Evolutionary conservation across 2,888 invertebrate species (phyloP).

Genomic region (Rhogogaster chlorosoma): DNA sequence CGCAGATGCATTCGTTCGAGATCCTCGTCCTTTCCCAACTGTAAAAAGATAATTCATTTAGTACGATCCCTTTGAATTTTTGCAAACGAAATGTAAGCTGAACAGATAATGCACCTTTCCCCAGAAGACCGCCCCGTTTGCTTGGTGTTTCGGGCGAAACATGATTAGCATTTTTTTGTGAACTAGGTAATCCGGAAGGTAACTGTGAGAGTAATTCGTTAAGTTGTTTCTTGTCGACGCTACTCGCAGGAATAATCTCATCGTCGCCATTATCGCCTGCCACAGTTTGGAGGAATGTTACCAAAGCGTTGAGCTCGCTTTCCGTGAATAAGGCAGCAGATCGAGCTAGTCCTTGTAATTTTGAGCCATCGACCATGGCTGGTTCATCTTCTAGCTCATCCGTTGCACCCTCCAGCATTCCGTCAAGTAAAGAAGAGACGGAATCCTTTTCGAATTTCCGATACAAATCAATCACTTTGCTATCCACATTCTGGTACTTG

Average conservation of each 20-base stretch:
- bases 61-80: slow-evolving; percentile 12
- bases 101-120: slow-evolving; percentile 73
- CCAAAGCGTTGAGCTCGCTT: slow-evolving; percentile 83
- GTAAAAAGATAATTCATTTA: slow-evolving; percentile 12
- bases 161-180: slow-evolving; percentile 59
- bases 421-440: slow-evolving; percentile 88
- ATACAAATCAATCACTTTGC: slow-evolving; percentile 88
- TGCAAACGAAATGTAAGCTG: neutral
- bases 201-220: slow-evolving; percentile 78
- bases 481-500: slow-evolving; percentile 90
- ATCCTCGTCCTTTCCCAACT: slow-evolving; percentile 68
- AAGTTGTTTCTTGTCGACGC: slow-evolving; percentile 78
- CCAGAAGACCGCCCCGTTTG: slow-evolving; percentile 73
- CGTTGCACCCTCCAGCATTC: slow-evolving; percentile 80
- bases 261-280: slow-evolving; percentile 72
- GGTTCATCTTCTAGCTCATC: slow-evolving; percentile 78
- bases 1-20: slow-evolving; percentile 65
- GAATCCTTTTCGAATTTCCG: slow-evolving; percentile 89
- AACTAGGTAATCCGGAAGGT: slow-evolving; percentile 69
- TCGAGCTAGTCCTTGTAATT: slow-evolving; percentile 82
- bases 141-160: slow-evolving; percentile 69
- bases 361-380: slow-evolving; percentile 76
- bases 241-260: slow-evolving; percentile 58
- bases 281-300: slow-evolving; percentile 80
- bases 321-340: slow-evolving; percentile 86